A percentile compares a stretch with the other conserved stretches of the same genome.
Conservation (phyloP, 2,888 invertebrate species). For the Tetheella fluctuosa region DNA sequence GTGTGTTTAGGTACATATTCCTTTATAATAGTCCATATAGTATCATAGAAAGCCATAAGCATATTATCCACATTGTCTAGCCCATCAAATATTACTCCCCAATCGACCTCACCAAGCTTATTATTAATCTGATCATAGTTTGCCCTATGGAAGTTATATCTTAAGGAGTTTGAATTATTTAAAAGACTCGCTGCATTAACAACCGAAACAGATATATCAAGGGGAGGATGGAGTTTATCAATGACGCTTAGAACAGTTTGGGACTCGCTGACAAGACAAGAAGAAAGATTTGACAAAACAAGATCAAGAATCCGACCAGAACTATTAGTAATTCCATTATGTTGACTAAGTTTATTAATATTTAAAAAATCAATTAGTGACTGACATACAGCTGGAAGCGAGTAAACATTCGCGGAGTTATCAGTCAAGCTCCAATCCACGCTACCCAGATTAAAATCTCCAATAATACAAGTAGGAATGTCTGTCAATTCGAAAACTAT, state of each 20-base stretch:
- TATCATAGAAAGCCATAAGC: too few relatives aligned
- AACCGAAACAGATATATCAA: background rate
- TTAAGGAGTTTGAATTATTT: background rate
- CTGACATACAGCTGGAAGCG: background rate
- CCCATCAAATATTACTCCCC: too few relatives aligned
- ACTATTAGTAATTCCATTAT: constrained; percentile 11
- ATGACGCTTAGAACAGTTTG: background rate
- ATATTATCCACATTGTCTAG: too few relatives aligned
- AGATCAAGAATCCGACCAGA: constrained; percentile 14
- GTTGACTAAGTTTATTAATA: constrained; percentile 15
- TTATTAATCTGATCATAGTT: too few relatives aligned
- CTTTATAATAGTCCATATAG: too few relatives aligned
- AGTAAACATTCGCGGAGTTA: too few relatives aligned
- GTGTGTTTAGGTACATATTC: too few relatives aligned
- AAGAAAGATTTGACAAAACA: constrained; percentile 10
- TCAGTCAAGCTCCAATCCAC: too few relatives aligned
- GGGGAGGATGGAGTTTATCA: background rate
- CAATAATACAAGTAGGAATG: too few relatives aligned
- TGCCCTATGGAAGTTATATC: too few relatives aligned
- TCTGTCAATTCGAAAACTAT: background rate
- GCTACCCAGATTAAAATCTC: too few relatives aligned
- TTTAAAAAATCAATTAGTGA: constrained; percentile 11
- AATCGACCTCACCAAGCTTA: too few relatives aligned
- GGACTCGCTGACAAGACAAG: background rate
- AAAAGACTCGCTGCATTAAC: background rate